Conservation (phyloP, 2,113 vertebrate genomes). For the Saguinus midas region DNA sequence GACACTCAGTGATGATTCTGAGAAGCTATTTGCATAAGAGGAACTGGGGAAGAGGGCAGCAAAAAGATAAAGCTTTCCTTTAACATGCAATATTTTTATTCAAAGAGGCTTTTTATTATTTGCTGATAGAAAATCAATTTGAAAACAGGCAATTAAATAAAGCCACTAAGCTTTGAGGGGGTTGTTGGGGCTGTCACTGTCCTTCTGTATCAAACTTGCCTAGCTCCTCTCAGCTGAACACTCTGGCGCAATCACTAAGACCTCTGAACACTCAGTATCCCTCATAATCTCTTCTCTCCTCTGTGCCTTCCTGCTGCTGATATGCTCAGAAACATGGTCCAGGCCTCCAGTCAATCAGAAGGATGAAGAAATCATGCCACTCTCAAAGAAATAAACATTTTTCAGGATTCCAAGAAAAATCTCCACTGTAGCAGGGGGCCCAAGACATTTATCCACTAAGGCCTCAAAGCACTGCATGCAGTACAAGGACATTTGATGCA, state of each 20-base stretch:
- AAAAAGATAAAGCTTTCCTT: background rate
- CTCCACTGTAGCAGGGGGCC: background rate
- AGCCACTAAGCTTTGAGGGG: background rate
- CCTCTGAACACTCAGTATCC: background rate
- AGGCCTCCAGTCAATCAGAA: background rate
- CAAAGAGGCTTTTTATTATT: background rate
- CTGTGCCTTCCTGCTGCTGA: background rate
- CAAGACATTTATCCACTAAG: background rate
- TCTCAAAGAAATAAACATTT: background rate
- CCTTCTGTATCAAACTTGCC: background rate
- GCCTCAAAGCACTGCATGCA: background rate
- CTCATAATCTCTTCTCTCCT: background rate
- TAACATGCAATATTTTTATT: background rate
- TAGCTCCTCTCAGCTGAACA: background rate
- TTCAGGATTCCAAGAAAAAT: constrained; percentile 12
- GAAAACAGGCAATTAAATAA: background rate
- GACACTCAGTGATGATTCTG: background rate
- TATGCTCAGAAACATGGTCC: background rate
- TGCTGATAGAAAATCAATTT: background rate
- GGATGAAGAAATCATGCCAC: background rate
- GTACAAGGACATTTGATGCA: background rate
- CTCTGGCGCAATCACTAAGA: background rate
- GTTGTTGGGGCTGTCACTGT: background rate
- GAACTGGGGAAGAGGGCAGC: background rate
- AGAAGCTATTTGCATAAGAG: background rate